Evolutionary conservation across 2,888 invertebrate species (phyloP).

Genomic region (Ormia ochracea): DNA sequence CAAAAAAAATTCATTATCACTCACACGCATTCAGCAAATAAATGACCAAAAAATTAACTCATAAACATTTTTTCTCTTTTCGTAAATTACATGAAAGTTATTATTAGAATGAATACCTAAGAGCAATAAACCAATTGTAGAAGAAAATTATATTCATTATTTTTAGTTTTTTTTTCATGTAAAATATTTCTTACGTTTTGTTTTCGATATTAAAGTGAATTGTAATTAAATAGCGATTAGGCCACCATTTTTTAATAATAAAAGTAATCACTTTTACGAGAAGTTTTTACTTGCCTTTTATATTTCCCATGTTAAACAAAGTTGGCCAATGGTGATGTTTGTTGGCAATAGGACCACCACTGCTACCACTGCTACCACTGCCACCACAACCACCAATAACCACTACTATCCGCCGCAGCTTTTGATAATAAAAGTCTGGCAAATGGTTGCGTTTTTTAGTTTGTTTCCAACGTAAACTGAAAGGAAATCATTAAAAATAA

Average conservation of each 20-base stretch:
- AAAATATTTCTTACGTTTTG: slow-evolving; percentile 31
- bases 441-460: slow-evolving; percentile 60
- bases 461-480: slow-evolving; percentile 63
- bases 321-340: slow-evolving; percentile 60
- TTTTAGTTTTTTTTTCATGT: slow-evolving; percentile 27
- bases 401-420: slow-evolving; percentile 32
- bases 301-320: slow-evolving; percentile 49
- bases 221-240: slow-evolving; percentile 77
- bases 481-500: slow-evolving; percentile 76
- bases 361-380: no score
- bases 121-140: slow-evolving; percentile 8
- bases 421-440: slow-evolving; percentile 55
- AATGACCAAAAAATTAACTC: slow-evolving; percentile 19
- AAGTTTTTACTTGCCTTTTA: slow-evolving; percentile 41
- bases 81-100: slow-evolving; percentile 58
- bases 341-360: no score
- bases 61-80: slow-evolving; percentile 63
- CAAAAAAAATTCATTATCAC: slow-evolving; percentile 7
- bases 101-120: slow-evolving; percentile 43
- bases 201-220: slow-evolving; percentile 58
- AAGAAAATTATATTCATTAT: slow-evolving; percentile 15
- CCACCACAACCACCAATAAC: slow-evolving; percentile 15
- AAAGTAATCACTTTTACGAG: slow-evolving; percentile 58
- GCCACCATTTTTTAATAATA: slow-evolving; percentile 74
- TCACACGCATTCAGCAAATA: slow-evolving; percentile 48